These are phyloP conservation scores for Nyctereutes procyonoides DNA, from an alignment of 2,113 vertebrate genomes.

Conservation along the genomic window DNA sequence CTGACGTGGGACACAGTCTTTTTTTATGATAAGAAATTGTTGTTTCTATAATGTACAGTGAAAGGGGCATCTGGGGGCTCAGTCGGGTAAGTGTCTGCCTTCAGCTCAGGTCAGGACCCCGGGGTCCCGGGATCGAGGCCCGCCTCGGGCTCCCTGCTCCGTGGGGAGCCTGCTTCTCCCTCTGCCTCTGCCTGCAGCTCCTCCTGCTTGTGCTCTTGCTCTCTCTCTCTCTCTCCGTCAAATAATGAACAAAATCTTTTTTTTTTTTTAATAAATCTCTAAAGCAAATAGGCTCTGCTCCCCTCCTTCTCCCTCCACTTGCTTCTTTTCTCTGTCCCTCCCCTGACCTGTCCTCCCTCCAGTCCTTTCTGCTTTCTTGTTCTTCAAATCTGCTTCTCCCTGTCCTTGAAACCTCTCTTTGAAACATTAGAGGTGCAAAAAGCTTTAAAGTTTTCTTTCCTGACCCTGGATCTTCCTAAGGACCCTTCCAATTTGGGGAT, in stretches of 20 bases:
- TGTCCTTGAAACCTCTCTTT: neutral
- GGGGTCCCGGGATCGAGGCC: too few relatives aligned
- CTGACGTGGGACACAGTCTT: neutral
- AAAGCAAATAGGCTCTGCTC: neutral
- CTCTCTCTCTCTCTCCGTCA: too few relatives aligned
- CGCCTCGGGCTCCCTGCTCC: too few relatives aligned
- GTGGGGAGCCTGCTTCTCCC: too few relatives aligned
- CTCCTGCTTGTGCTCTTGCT: too few relatives aligned
- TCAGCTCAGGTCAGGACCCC: too few relatives aligned
- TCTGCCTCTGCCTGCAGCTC: too few relatives aligned
- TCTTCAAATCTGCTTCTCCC: neutral
- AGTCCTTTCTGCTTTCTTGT: neutral
- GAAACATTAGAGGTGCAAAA: neutral
- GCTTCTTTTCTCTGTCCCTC: neutral
- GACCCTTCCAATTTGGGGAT: neutral
- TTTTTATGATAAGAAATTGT: neutral
- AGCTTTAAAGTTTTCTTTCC: neutral
- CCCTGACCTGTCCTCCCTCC: too few relatives aligned
- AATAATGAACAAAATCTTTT: too few relatives aligned
- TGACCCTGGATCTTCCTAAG: neutral
- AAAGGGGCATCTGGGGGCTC: too few relatives aligned
- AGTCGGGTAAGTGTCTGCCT: too few relatives aligned
- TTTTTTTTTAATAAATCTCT: neutral
- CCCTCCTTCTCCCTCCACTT: accelerated
- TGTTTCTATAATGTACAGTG: constrained; percentile 5